Conservation (phyloP, 2,113 vertebrate species). For the Pollachius pollachius region DNA sequence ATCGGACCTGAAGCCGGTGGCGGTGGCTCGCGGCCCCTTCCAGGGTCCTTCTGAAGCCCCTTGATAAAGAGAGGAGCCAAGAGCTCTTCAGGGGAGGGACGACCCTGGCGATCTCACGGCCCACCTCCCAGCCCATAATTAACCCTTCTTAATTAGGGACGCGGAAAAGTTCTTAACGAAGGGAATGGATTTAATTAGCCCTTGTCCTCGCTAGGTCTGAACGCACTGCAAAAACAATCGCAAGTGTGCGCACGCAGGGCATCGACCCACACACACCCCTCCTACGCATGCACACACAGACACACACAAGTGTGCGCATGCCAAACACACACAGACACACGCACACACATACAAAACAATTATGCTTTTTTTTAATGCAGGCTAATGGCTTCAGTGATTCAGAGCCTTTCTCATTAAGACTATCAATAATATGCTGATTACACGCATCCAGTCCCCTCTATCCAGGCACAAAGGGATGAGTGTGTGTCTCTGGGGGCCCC, state of each 20-base stretch:
- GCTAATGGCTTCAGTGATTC: constrained; percentile 73
- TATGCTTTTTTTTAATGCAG: constrained; percentile 66
- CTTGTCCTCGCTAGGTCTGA: constrained; percentile 35
- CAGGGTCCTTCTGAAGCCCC: too few species aligned
- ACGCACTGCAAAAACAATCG: neutral
- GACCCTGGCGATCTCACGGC: neutral
- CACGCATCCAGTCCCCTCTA: constrained; percentile 56
- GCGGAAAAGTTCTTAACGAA: constrained; percentile 63
- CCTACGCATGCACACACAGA: neutral
- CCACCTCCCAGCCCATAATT: constrained; percentile 55
- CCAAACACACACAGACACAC: constrained; percentile 9
- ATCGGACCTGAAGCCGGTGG: too few species aligned
- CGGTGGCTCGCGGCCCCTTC: too few species aligned
- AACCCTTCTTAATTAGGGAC: constrained; percentile 71
- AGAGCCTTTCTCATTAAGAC: constrained; percentile 68
- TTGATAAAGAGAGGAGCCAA: neutral
- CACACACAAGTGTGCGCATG: neutral
- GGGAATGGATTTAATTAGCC: constrained; percentile 76
- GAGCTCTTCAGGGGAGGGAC: neutral
- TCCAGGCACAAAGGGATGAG: constrained; percentile 58
- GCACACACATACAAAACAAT: constrained; percentile 71
- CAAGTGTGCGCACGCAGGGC: constrained; percentile 16
- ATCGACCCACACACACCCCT: neutral
- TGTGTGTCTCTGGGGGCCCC: constrained; percentile 50
- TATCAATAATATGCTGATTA: constrained; percentile 77